Conservation (phyloP, 2,113 vertebrate species). For the Microcebus lehilahytsara region DNA sequence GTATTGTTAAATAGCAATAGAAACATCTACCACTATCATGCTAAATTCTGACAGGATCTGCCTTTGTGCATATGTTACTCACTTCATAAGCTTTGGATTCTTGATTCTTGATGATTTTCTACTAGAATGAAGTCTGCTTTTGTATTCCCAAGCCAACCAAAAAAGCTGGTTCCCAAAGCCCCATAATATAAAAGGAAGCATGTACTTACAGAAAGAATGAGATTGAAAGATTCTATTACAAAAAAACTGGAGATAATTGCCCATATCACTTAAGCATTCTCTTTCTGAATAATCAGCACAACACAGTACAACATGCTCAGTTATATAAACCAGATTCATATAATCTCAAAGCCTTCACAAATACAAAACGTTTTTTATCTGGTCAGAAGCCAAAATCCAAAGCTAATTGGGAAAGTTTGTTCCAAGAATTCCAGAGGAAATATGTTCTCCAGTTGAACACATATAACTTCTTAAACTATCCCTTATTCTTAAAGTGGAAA, state of each 20-base stretch:
- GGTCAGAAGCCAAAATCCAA: not conserved
- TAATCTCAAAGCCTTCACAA: not conserved
- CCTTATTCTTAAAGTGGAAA: not conserved
- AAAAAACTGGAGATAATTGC: not conserved
- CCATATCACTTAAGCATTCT: not conserved
- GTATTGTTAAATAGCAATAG: not conserved
- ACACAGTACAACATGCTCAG: too few species aligned
- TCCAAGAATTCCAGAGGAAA: constrained; percentile 55
- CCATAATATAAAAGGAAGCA: not conserved
- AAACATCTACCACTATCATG: not conserved
- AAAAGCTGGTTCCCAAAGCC: not conserved
- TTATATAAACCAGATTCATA: not conserved
- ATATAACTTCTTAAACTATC: not conserved
- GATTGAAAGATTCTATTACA: not conserved
- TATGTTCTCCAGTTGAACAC: not conserved
- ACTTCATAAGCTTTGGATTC: not conserved
- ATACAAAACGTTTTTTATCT: not conserved
- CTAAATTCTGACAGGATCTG: not conserved
- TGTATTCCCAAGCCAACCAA: not conserved
- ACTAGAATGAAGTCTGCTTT: not conserved
- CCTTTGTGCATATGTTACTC: not conserved
- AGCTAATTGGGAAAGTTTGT: not conserved
- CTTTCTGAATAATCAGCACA: not conserved
- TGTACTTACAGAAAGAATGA: not conserved
- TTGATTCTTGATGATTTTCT: not conserved